phyloP scores from a whole-genome alignment of 1,140 invertebrate genomes.

The Drosophila simulans region DNA sequence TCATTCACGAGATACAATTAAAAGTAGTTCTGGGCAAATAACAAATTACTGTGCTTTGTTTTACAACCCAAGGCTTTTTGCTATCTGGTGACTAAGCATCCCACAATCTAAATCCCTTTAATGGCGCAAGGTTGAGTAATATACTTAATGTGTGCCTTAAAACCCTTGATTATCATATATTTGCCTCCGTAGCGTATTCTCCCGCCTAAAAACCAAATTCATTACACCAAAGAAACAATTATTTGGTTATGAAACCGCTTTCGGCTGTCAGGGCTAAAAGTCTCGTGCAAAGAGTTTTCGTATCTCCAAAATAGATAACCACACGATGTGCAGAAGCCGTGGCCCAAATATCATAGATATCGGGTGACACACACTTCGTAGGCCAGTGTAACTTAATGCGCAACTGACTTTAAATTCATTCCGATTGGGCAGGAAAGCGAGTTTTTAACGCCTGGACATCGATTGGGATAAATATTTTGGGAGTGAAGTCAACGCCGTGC shows the following conservation, averaged over 20 bases:
- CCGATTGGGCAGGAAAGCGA: conserved; percentile 20
- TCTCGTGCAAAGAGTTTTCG: conserved; percentile 50
- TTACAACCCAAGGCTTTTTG: conserved; percentile 14
- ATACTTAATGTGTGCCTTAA: conserved; percentile 2
- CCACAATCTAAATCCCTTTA: conserved; percentile 35
- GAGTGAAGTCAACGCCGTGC: conserved; percentile 4
- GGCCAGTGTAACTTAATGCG: conserved; percentile 36
- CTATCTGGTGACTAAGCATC: conserved; percentile 5
- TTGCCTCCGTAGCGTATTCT: conserved; percentile 7
- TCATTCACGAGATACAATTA: conserved; percentile 16
- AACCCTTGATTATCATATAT: background rate
- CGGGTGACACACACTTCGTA: conserved; percentile 32
- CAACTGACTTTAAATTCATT: conserved; percentile 24
- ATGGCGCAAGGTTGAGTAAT: conserved; percentile 27
- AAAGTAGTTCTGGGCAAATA: conserved; percentile 6
- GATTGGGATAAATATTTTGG: conserved; percentile 8
- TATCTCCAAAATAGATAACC: conserved; percentile 69
- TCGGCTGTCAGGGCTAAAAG: conserved; percentile 41
- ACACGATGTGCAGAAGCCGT: conserved; percentile 43
- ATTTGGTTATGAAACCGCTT: conserved; percentile 19
- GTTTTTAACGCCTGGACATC: background rate
- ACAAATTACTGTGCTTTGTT: background rate
- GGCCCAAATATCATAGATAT: conserved; percentile 67
- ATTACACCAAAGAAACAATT: conserved; percentile 13
- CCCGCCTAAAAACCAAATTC: background rate